Evolutionary conservation across 2,113 vertebrate genomes (phyloP).

Genomic region (Catharus bicknelli): DNA sequence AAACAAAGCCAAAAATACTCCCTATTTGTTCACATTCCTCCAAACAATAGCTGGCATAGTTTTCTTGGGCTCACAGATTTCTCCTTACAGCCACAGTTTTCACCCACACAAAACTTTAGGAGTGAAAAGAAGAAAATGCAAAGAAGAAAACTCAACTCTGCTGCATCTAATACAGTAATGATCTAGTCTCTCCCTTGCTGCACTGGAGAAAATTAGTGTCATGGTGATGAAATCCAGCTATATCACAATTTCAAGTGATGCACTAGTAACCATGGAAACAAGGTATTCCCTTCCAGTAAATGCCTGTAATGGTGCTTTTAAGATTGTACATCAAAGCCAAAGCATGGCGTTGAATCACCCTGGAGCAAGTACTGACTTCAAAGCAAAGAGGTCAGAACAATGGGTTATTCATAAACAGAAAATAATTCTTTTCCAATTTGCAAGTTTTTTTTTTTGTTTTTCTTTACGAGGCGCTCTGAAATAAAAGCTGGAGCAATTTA

Average conservation of each 20-base stretch:
- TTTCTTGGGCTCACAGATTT: neutral
- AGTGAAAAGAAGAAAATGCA: neutral
- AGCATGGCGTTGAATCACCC: slow-evolving; percentile 12
- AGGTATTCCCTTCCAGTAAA: slow-evolving; percentile 51
- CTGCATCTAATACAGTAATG: neutral
- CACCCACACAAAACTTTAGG: neutral
- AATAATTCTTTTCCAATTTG: slow-evolving; percentile 10
- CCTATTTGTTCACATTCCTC: neutral
- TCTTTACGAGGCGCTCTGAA: neutral
- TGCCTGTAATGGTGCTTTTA: slow-evolving; percentile 40
- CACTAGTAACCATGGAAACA: slow-evolving; percentile 33
- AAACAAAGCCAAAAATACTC: neutral
- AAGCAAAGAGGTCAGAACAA: slow-evolving; percentile 45
- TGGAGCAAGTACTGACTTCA: slow-evolving; percentile 49
- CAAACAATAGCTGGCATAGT: neutral
- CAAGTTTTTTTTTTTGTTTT: neutral
- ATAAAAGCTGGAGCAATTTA: neutral
- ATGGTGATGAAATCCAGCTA: slow-evolving; percentile 42
- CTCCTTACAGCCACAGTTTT: neutral
- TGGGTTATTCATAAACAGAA: slow-evolving; percentile 42
- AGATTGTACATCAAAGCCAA: slow-evolving; percentile 57
- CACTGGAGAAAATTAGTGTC: slow-evolving; percentile 35
- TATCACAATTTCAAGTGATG: slow-evolving; percentile 35
- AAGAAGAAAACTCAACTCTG: neutral
- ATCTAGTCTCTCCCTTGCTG: neutral